A percentile compares a stretch with the other conserved stretches of the same genome.
phyloP scores from a whole-genome alignment of 2,888 invertebrate genomes.

The Lordiphosa fenestrarum region DNA sequence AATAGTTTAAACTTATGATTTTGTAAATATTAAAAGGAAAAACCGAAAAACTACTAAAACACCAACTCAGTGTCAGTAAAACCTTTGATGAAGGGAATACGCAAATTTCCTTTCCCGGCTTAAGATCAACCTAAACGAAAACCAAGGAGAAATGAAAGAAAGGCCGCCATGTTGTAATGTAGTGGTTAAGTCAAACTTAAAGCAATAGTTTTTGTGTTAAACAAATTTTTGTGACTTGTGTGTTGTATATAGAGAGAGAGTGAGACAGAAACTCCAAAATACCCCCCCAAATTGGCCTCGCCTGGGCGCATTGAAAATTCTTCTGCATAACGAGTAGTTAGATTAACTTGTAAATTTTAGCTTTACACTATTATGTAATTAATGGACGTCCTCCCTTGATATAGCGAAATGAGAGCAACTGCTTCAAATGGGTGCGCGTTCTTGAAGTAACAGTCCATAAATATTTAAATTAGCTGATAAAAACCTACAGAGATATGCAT shows the following conservation, averaged over 20 bases:
- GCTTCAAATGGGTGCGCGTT: slow-evolving; percentile 34
- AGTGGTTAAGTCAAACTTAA: slow-evolving; percentile 54
- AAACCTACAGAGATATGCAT: slow-evolving; percentile 51
- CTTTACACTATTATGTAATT: slow-evolving; percentile 64
- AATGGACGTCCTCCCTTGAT: slow-evolving; percentile 29
- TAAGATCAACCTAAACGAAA: slow-evolving; percentile 37
- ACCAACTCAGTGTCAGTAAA: slow-evolving; percentile 64
- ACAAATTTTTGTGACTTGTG: slow-evolving; percentile 59
- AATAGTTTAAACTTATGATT: slow-evolving; percentile 54
- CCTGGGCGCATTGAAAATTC: slow-evolving; percentile 47
- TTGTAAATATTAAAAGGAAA: slow-evolving; percentile 56
- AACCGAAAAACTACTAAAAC: slow-evolving; percentile 26
- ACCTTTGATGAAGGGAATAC: slow-evolving; percentile 25
- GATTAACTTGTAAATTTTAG: slow-evolving; percentile 76
- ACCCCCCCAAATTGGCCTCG: slow-evolving; percentile 42
- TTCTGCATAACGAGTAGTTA: slow-evolving; percentile 60
- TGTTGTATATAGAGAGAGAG: slow-evolving; percentile 54
- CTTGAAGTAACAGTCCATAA: slow-evolving; percentile 65
- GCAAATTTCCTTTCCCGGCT: slow-evolving; percentile 43
- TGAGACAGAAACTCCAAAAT: slow-evolving; percentile 40
- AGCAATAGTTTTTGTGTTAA: slow-evolving; percentile 45
- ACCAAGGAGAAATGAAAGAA: slow-evolving; percentile 25
- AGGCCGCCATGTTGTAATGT: slow-evolving; percentile 66
- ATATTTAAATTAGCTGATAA: slow-evolving; percentile 69
- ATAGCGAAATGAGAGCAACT: slow-evolving; percentile 37